A percentile compares a stretch with the other conserved stretches of the same genome.
Conservation (phyloP, 2,797 vertebrate species). For the Anabacerthia variegaticeps region DNA sequence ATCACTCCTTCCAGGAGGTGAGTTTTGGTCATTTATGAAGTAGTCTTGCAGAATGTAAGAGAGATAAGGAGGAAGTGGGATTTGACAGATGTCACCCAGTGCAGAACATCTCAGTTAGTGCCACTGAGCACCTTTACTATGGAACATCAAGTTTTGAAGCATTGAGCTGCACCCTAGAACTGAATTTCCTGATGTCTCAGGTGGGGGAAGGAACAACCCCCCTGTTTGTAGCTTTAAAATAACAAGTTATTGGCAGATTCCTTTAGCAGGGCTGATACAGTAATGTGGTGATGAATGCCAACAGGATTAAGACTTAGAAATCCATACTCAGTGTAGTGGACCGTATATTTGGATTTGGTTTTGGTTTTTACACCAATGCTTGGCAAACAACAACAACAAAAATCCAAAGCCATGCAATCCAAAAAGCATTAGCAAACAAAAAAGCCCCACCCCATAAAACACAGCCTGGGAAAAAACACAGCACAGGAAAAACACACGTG, state of each 20-base stretch:
- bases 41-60: background rate
- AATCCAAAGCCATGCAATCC: background rate
- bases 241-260: background rate
- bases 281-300: background rate
- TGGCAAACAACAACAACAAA: background rate
- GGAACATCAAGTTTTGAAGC: background rate
- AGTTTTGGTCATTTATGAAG: background rate
- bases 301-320: background rate
- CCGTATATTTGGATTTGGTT: background rate
- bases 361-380: background rate
- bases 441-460: background rate
- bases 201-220: background rate
- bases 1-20: background rate
- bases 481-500: background rate
- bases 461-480: background rate
- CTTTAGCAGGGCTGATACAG: background rate
- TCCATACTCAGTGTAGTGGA: background rate
- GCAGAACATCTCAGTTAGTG: background rate
- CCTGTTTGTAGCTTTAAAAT: background rate
- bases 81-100: background rate
- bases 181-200: background rate
- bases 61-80: background rate
- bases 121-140: background rate
- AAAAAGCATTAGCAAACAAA: background rate
- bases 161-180: background rate